Percentiles rank a stretch among this genome's conserved stretches.
Conservation (phyloP, 2,113 vertebrate species). For the Sceloporus undulatus region DNA sequence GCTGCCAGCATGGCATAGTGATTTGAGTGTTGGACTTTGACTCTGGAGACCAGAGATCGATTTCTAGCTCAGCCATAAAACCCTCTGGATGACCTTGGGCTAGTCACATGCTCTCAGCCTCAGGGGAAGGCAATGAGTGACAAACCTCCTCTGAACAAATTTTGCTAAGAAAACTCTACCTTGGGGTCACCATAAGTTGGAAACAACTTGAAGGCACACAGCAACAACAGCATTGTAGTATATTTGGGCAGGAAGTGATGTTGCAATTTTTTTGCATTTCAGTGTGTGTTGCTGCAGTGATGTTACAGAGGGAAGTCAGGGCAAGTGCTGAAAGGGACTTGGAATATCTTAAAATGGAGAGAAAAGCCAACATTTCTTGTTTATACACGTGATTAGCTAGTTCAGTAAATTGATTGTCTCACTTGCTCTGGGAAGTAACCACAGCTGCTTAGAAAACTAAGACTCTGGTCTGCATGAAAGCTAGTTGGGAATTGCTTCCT, state of each 20-base stretch:
- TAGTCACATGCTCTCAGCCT: no score
- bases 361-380: background rate
- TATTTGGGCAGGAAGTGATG: background rate
- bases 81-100: no score
- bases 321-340: background rate
- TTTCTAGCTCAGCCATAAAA: no score
- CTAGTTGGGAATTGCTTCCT: slow-evolving; percentile 23
- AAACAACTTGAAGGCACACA: background rate
- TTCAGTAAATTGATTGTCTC: background rate
- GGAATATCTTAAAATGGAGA: background rate
- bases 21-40: no score
- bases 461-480: slow-evolving; percentile 2
- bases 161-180: no score
- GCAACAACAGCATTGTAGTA: background rate
- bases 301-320: background rate
- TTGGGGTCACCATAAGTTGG: no score
- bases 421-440: slow-evolving; percentile 2
- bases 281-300: background rate
- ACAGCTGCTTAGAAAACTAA: slow-evolving; percentile 19
- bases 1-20: background rate
- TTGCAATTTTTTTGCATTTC: background rate
- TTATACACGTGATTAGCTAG: background rate
- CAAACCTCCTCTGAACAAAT: no score
- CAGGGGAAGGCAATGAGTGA: no score
- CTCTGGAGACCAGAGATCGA: no score